Evolutionary conservation across 2,797 vertebrate species (phyloP).

Genomic region (Anabas testudineus): DNA sequence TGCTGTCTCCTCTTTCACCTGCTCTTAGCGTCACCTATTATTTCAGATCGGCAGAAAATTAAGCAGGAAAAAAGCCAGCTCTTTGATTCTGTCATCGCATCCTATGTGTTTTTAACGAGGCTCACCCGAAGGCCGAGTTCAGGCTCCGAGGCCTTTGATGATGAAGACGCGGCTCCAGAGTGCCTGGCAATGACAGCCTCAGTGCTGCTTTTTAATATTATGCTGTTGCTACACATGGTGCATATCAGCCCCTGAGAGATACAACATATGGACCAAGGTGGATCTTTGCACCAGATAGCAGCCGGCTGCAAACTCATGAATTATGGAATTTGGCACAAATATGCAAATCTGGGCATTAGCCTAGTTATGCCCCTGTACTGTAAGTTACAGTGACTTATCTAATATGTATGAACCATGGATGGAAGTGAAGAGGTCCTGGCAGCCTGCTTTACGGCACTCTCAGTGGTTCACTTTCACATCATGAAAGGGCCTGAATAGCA

Average conservation of each 20-base stretch:
- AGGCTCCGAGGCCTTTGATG: conserved; percentile 61
- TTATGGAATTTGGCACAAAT: conserved; percentile 82
- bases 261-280: conserved; percentile 65
- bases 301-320: conserved; percentile 75
- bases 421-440: conserved; percentile 71
- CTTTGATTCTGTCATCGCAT: conserved; percentile 61
- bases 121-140: conserved; percentile 55
- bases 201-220: conserved; percentile 34
- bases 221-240: conserved; percentile 30
- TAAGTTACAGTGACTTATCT: conserved; percentile 82
- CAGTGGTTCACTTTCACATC: conserved; percentile 62
- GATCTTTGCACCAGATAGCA: conserved; percentile 52
- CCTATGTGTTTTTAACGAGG: conserved; percentile 58
- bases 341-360: conserved; percentile 85
- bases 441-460: conserved; percentile 62
- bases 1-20: conserved; percentile 31
- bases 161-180: conserved; percentile 49
- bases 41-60: conserved; percentile 67
- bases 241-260: conserved; percentile 39
- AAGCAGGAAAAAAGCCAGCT: conserved; percentile 60
- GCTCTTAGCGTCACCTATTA: conserved; percentile 43
- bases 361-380: conserved; percentile 82
- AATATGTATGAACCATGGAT: conserved; percentile 81
- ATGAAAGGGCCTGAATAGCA: conserved; percentile 67
- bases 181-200: conserved; percentile 37